Evolutionary conservation across 2,797 vertebrate genomes (phyloP).

Genomic region (Pipistrellus pipistrellus): DNA sequence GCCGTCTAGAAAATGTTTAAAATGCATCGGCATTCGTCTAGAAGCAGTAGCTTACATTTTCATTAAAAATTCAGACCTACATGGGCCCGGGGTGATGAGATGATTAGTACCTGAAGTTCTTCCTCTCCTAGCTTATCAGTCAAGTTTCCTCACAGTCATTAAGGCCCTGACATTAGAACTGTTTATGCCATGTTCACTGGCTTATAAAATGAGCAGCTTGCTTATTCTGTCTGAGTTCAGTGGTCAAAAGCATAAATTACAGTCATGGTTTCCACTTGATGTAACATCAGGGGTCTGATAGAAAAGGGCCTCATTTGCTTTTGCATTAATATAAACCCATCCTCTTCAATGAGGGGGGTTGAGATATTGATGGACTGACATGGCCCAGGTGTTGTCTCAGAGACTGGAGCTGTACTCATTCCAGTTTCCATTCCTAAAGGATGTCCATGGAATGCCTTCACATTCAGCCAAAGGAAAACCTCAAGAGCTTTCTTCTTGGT

Average conservation of each 20-base stretch:
- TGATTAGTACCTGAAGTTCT: not conserved
- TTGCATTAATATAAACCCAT: not conserved
- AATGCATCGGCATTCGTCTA: not conserved
- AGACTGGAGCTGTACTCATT: not conserved
- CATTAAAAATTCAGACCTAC: not conserved
- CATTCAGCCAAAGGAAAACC: not conserved
- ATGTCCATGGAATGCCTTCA: not conserved
- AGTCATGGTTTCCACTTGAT: too few species aligned
- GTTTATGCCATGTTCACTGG: not conserved
- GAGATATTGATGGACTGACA: not conserved
- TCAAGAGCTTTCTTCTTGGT: not conserved
- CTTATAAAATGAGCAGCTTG: not conserved
- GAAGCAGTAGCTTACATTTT: not conserved
- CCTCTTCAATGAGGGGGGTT: not conserved
- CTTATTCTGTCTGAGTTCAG: constrained; percentile 16
- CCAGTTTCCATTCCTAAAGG: not conserved
- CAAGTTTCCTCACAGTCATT: not conserved
- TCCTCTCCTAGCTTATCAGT: not conserved
- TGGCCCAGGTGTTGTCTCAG: not conserved
- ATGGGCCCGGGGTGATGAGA: not conserved
- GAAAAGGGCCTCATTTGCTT: not conserved
- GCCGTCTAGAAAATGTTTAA: not conserved
- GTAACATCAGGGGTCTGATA: not conserved
- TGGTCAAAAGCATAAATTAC: not conserved
- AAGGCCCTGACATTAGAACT: not conserved